Evolutionary conservation across 2,888 invertebrate genomes (phyloP).

Genomic region (Therioaphis trifolii): DNA sequence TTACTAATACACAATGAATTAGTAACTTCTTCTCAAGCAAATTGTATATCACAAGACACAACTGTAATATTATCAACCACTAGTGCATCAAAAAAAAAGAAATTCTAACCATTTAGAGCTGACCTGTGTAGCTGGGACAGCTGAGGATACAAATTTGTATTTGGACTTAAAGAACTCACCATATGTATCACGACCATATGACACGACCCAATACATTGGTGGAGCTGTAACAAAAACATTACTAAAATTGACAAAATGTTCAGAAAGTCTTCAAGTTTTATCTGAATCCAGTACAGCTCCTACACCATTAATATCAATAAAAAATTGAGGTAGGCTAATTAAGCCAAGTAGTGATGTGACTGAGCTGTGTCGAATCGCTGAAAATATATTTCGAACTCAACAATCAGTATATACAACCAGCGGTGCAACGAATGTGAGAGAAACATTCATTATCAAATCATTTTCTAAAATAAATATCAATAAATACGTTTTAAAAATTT

Average conservation of each 20-base stretch:
- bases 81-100: not conserved
- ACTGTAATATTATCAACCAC: not conserved
- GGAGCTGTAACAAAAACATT: not conserved
- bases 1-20: slow-evolving; percentile 43
- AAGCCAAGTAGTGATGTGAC: too few relatives aligned
- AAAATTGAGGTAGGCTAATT: too few relatives aligned
- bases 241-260: not conserved
- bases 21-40: slow-evolving; percentile 16
- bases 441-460: too few relatives aligned
- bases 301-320: not conserved
- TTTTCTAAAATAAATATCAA: slow-evolving; percentile 17
- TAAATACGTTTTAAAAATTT: not conserved
- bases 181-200: not conserved
- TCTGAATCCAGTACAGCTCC: not conserved
- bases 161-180: not conserved
- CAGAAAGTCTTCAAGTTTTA: not conserved
- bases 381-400: too few relatives aligned
- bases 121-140: not conserved
- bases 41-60: slow-evolving; percentile 1
- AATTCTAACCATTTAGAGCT: not conserved
- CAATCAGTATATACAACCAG: too few relatives aligned
- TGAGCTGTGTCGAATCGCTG: too few relatives aligned
- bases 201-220: not conserved
- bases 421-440: too few relatives aligned
- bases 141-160: not conserved